Base-by-base conservation (phyloP, 53 echinoderm and acorn worm genomes). In the Apostichopus leukothele region DNA sequence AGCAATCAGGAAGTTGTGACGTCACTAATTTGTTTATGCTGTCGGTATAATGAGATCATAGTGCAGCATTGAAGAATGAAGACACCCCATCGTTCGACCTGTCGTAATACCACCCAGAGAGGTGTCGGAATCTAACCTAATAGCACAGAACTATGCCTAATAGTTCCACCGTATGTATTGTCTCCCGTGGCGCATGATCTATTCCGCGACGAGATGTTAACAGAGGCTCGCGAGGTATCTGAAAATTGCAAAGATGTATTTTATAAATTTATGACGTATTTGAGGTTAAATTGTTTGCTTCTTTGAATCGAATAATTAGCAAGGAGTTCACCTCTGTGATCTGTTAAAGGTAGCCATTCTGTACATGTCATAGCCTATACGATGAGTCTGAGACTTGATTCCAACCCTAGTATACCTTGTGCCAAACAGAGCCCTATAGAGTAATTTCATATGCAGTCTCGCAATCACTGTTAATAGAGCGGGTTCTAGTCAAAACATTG, bases 111-210 rank as follows among this genome's bases (percentile, higher is more conserved):
- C 81, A 80, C 81, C 81, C 59, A 81, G 81, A 39, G 39, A 81
- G 55, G 81, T 59, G 81, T 81, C 60, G 81, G 81, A 81, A 81
- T 81, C 81, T 25, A 52, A 81, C 6, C 8, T 54, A 81, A 81
- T 81, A 57, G 53, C 39, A 39, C 39, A 39, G 39, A 39, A 39
- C 39, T 39, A 39, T 39, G 39, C 6, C 8, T 54, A 81, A 81
- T 81, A 57, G 53, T 60, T 54, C 59, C 81, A 55, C 4, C 52
- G 50, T 19, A 39, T 39, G 55, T 19, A 71, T 18, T 54, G 52
- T 54, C 54, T 18, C 54, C 55, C 25, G 81, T 19, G 54, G 81
- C 54, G 55, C 81, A 4, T 26, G 52, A 77, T 51, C 81, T 59
- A 21, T 12, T 81, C 55, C 25, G 81, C 54, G 59, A 81, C 21